Evolutionary conservation across 2,797 vertebrate genomes (phyloP), one percentile per base, ranked within the genome.

Genomic region (Falco columbarius): DNA sequence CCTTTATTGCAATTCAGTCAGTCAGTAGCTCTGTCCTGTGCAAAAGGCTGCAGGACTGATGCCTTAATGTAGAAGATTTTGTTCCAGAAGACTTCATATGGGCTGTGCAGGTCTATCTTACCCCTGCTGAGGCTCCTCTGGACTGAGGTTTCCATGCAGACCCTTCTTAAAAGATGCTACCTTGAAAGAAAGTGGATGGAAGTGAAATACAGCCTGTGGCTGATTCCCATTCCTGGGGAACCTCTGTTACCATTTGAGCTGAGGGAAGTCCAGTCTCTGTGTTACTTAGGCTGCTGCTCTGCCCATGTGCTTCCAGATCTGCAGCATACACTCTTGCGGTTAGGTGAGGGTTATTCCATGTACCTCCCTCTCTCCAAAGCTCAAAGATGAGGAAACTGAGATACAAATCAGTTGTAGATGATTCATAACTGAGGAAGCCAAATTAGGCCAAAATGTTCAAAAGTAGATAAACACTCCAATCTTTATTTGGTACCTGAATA

Each of bases 361-460:
- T 70, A 13, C 49, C 54, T 58, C 16, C 9, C 30, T 76, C 44
- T 93, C 79, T 47, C 51, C 22, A 36, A 38, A 67, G 44, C 62
- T 87, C 61, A 54, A 44, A 40, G 89, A 67, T 19, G 44, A 93
- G 77, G 65, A 90, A 84, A 80, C 7, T 58, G 49, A 91, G 90
- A 85, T 85, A 91, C 30, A 68, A 59, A 91, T 74, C 83, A 84
- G 52, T 62, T 30, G 14, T 26, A 83, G 81, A 80, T 93, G 72
- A 90, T 56, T 95, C 92, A 86, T 93, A 93, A 88, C 44, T 34
- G n/a, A 95, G 75, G 91, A 94, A 89, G 61, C 65, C 46, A 90
- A 92, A 74, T 59, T 58, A 92, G 66, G 16, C 74, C 63, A 71
- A 85, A 91, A 72, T 65, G 63, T 93, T 91, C 68, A 66, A 62